phyloP scores from a whole-genome alignment of 2,797 vertebrate species.

The Dromococcyx pavoninus region DNA sequence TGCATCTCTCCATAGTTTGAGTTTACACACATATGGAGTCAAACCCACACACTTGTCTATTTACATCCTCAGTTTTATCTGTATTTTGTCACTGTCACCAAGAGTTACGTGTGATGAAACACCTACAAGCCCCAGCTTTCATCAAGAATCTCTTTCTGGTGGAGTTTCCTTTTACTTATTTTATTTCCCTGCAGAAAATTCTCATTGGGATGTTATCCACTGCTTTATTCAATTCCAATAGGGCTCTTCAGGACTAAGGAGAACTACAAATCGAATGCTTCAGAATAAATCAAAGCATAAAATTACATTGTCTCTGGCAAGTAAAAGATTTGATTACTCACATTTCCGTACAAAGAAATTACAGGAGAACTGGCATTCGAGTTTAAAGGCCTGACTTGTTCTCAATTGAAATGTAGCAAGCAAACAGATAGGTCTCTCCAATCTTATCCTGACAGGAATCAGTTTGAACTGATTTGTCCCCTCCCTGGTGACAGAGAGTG shows the following conservation, averaged over 20 bases:
- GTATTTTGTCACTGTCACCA: background rate
- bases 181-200: background rate
- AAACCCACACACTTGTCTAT: background rate
- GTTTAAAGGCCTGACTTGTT: background rate
- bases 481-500: background rate
- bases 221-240: constrained; percentile 21
- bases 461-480: constrained; percentile 19
- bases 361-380: background rate
- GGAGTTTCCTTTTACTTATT: background rate
- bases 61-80: background rate
- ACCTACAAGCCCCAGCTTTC: background rate
- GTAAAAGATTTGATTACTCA: constrained; percentile 43
- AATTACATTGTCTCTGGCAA: constrained; percentile 42
- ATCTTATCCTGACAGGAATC: background rate
- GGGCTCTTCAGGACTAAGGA: background rate
- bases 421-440: background rate
- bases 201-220: background rate
- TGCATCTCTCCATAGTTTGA: background rate
- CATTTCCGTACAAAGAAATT: constrained; percentile 43
- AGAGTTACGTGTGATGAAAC: background rate
- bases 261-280: background rate
- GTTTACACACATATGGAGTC: background rate
- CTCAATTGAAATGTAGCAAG: constrained; percentile 12
- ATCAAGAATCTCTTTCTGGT: background rate
- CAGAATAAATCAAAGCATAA: constrained; percentile 59